Percentiles rank a stretch among this genome's conserved stretches.
phyloP scores from a whole-genome alignment of 2,797 vertebrate species.

The Rhodeus uyekii region DNA sequence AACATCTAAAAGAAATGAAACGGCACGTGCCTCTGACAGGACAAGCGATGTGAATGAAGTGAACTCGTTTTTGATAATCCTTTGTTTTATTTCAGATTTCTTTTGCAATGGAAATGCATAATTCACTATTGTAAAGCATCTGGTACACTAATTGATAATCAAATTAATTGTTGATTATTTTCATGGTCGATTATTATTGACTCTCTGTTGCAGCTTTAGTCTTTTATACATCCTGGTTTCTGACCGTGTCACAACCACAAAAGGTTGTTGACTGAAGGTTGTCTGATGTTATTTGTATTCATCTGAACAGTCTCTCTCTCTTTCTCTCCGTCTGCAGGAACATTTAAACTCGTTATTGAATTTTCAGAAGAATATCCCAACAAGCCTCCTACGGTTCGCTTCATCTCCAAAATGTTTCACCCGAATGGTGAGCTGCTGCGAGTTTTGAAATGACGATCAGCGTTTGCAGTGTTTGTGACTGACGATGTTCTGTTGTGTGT shows the following conservation, averaged over 20 bases:
- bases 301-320: background rate
- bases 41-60: too few species aligned
- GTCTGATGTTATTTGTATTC: too few species aligned
- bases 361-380: constrained; percentile 99
- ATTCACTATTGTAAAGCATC: too few species aligned
- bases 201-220: background rate
- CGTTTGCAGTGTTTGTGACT: background rate
- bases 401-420: constrained; percentile 99
- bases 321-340: constrained; percentile 78
- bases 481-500: background rate
- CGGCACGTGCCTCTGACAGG: too few species aligned
- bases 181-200: background rate
- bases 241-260: background rate
- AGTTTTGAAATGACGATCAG: background rate
- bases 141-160: background rate
- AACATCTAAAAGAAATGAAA: too few species aligned
- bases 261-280: background rate
- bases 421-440: constrained; percentile 88
- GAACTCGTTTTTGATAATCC: too few species aligned
- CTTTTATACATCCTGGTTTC: too few species aligned
- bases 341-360: constrained; percentile 99
- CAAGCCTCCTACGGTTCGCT: constrained; percentile 98
- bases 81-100: too few species aligned
- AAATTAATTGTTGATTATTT: too few species aligned
- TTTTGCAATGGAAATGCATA: background rate